phyloP scores from a whole-genome alignment of 2,888 invertebrate genomes.

The Acleris literana region DNA sequence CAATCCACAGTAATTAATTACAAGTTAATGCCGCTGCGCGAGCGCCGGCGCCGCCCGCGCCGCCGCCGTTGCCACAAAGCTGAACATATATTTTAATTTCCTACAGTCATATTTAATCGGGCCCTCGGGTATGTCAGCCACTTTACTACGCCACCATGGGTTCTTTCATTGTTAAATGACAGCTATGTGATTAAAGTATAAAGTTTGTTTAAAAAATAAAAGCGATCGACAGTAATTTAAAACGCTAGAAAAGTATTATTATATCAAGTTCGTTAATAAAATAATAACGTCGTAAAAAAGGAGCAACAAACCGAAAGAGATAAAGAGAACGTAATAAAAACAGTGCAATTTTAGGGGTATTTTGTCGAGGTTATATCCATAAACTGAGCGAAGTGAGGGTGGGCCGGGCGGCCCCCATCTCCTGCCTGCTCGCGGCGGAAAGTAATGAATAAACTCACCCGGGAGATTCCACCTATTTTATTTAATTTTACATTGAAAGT shows the following conservation, averaged over 20 bases:
- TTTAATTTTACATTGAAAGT: constrained; percentile 77
- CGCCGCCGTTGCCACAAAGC: constrained; percentile 42
- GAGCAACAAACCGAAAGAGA: constrained; percentile 81
- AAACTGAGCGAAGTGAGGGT: constrained; percentile 70
- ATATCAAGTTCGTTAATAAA: constrained; percentile 69
- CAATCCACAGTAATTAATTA: constrained; percentile 47
- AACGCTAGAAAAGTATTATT: constrained; percentile 35
- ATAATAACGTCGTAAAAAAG: constrained; percentile 77
- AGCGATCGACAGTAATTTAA: constrained; percentile 35
- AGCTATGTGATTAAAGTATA: constrained; percentile 15
- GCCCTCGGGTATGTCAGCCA: constrained; percentile 41
- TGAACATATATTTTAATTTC: constrained; percentile 42
- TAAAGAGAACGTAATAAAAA: constrained; percentile 83
- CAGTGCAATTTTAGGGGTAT: constrained; percentile 84
- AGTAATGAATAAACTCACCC: constrained; percentile 83
- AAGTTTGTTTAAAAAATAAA: constrained; percentile 1
- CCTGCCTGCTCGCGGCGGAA: constrained; percentile 61
- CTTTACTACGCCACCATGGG: constrained; percentile 35
- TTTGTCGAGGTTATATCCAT: constrained; percentile 84
- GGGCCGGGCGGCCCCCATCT: constrained; percentile 50
- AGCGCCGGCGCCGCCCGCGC: constrained; percentile 39
- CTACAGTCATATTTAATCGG: constrained; percentile 45
- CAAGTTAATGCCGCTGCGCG: constrained; percentile 41
- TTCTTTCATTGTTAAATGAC: constrained; percentile 27
- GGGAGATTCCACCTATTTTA: constrained; percentile 74